Evolutionary conservation across 2,888 invertebrate genomes (phyloP), one percentile per base, ranked within the genome.

Genomic region (Lasioglossum villosulum): DNA sequence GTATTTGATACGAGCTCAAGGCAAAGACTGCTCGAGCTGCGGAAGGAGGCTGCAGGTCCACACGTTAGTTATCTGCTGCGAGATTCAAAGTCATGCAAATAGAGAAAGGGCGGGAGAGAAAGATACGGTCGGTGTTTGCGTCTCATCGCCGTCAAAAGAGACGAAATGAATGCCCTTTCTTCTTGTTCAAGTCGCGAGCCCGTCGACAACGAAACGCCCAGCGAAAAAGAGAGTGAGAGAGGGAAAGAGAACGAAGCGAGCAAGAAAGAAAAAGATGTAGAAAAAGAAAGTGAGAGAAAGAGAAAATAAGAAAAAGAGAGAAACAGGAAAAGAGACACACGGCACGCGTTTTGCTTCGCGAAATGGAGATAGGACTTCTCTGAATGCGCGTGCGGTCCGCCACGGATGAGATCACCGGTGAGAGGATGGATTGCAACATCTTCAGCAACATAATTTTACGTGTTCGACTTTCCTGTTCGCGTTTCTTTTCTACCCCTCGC

Each of bases 81-180:
- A 94, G 95, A 95, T 95, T 95, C 94, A 95, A 95, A 95, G 95
- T 93, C 93, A 91, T 88, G 93, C 93, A 94, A 94, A 94, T 94
- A 94, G 93, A 94, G 94, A 94, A 94, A 94, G 88, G 92, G 88
- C 86, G 81, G 75, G 75, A 85, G 88, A 81, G 78, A 80, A 70
- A 90, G 88, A 90, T 88, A 87, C 82, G 78, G 71, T 80, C 86
- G 66, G 83, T 94, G 94, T 94, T 95, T 95, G 94, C 95, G 92
- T 94, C 94, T 94, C 94, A 94, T 94, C 92, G 92, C 90, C 90
- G 91, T 93, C 92, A 94, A 94, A 95, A 94, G 93, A 91, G 87
- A 91, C 86, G 89, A 90, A 88, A 91, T 93, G 93, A 93, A 93
- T 93, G 90, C 83, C 84, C 86, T 89, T 91, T 86, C 81, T 84